Conservation (phyloP, 1,140 invertebrate species). For the Magallana angulata region DNA sequence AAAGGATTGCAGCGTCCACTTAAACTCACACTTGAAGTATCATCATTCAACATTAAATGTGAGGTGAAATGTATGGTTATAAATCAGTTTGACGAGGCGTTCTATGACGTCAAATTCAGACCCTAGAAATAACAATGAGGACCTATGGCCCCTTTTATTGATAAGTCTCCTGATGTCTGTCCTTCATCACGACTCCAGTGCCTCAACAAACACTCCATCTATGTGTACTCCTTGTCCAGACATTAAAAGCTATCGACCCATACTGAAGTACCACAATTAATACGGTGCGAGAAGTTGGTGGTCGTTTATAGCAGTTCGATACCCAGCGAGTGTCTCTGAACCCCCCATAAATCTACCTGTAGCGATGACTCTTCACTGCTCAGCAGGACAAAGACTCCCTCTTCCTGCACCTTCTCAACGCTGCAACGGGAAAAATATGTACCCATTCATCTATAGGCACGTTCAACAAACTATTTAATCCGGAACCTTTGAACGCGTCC, state of each 20-base stretch:
- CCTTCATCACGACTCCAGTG: not conserved
- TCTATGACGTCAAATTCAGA: slow-evolving; percentile 4
- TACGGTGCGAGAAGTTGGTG: not conserved
- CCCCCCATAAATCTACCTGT: slow-evolving; percentile 29
- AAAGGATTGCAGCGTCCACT: not conserved
- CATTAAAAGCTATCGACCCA: slow-evolving; percentile 33
- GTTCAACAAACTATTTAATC: slow-evolving; percentile 7
- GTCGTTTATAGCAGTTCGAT: slow-evolving; percentile 30
- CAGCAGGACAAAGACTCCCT: slow-evolving; percentile 10
- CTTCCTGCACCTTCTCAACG: not conserved
- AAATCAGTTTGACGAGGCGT: not conserved
- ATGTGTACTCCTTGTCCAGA: slow-evolving; percentile 14
- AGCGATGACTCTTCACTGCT: not conserved
- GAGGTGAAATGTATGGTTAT: not conserved
- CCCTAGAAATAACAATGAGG: not conserved
- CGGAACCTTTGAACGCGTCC: not conserved
- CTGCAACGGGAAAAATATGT: not conserved
- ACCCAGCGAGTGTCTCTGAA: not conserved
- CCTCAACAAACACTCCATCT: slow-evolving; percentile 2
- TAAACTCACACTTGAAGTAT: not conserved
- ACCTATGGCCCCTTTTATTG: not conserved
- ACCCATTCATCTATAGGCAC: not conserved
- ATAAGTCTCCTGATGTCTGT: slow-evolving; percentile 4
- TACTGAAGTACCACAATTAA: slow-evolving; percentile 15
- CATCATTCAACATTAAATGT: no score